Evolutionary conservation across 2,797 vertebrate species (phyloP).

Genomic region (Discoglossus pictus): DNA sequence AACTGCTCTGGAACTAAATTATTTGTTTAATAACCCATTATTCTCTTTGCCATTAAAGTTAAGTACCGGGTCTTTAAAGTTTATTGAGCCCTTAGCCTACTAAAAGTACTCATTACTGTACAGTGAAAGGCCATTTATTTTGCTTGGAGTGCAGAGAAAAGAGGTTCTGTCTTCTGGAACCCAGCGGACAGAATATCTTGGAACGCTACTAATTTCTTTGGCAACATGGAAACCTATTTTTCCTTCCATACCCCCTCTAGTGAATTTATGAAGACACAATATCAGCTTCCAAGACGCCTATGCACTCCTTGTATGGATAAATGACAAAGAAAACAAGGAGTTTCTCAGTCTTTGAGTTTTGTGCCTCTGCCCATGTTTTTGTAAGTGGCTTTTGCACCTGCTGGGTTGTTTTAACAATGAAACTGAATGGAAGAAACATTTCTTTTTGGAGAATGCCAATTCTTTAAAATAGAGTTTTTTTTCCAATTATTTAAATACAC

Average conservation of each 20-base stretch:
- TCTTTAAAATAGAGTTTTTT: conserved; percentile 59
- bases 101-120: conserved; percentile 52
- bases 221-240: conserved; percentile 9
- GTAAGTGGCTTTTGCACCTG: conserved; percentile 69
- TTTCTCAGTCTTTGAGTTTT: conserved; percentile 68
- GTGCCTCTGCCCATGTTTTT: conserved; percentile 63
- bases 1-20: conserved; percentile 49
- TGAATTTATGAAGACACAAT: conserved; percentile 54
- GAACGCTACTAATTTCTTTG: conserved; percentile 25
- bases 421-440: conserved; percentile 62
- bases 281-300: conserved; percentile 64
- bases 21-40: conserved; percentile 53
- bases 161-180: conserved; percentile 18
- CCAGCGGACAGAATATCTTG: conserved; percentile 31
- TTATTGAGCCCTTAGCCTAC: conserved; percentile 43
- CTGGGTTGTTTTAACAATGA: conserved; percentile 66
- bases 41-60: conserved; percentile 57
- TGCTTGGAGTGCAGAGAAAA: conserved; percentile 23
- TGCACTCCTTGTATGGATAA: conserved; percentile 61
- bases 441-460: conserved; percentile 64
- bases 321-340: conserved; percentile 71
- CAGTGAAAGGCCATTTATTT: conserved; percentile 38
- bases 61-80: conserved; percentile 54
- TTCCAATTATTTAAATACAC: conserved; percentile 44
- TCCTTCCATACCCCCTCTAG: conserved; percentile 45